Percentiles rank a stretch among this genome's conserved stretches.
Conservation (phyloP, 2,888 invertebrate species). For the Pheosia gnoma region DNA sequence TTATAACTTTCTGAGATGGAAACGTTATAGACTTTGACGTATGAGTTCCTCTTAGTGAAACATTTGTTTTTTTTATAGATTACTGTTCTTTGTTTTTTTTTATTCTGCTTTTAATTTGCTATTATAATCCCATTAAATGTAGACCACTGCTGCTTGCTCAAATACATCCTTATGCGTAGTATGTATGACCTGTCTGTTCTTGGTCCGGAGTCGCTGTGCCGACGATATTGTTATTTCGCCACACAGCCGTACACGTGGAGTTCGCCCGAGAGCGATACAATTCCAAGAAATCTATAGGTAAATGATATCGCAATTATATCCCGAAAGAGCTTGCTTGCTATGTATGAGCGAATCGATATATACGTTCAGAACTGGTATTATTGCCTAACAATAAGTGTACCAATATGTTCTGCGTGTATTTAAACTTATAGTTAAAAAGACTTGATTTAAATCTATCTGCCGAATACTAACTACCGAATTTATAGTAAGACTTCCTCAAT, state of each 20-base stretch:
- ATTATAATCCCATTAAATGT: no score
- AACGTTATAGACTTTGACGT: no score
- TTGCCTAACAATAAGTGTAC: not conserved
- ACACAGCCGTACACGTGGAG: slow-evolving; percentile 56
- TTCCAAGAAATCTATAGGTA: slow-evolving; percentile 58
- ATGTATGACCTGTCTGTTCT: slow-evolving; percentile 18
- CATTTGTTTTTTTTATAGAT: no score
- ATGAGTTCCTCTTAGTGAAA: no score
- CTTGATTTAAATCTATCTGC: no score
- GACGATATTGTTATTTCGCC: slow-evolving; percentile 54
- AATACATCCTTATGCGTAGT: slow-evolving; percentile 15
- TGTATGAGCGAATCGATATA: slow-evolving; percentile 4
- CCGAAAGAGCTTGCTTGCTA: slow-evolving; percentile 19
- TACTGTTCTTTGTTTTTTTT: no score
- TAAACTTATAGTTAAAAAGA: no score
- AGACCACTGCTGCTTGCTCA: not conserved
- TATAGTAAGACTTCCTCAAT: no score
- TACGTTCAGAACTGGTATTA: not conserved
- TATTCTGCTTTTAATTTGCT: no score
- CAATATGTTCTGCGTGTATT: no score
- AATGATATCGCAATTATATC: slow-evolving; percentile 48
- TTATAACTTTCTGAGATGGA: no score
- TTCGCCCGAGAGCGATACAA: slow-evolving; percentile 53
- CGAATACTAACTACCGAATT: no score
- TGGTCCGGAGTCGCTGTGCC: slow-evolving; percentile 26